These are phyloP conservation scores for Camelus bactrianus DNA, from an alignment of 2,113 vertebrate genomes.

Conservation along the genomic window DNA sequence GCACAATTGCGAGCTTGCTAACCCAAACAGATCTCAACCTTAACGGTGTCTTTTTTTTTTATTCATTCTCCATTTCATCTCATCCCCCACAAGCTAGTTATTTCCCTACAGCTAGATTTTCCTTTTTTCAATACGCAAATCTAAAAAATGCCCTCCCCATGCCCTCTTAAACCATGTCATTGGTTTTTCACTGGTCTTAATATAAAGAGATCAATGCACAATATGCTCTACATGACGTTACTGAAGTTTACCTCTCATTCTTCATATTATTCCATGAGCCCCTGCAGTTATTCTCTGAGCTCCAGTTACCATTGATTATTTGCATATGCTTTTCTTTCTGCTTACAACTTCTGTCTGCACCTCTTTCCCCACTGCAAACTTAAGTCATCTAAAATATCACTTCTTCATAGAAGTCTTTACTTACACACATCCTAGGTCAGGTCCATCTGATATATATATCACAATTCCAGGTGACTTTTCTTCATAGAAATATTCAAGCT, in stretches of 20 bases:
- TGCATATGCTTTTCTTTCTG: background rate
- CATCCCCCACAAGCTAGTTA: background rate
- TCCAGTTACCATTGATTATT: background rate
- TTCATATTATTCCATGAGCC: background rate
- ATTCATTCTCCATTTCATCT: background rate
- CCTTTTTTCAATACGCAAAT: background rate
- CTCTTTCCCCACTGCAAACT: background rate
- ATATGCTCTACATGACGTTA: background rate
- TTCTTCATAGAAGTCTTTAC: background rate
- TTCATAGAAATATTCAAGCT: background rate
- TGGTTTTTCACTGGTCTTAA: background rate
- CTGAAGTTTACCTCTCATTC: background rate
- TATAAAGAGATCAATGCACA: background rate
- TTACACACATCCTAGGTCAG: background rate
- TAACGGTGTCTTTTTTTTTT: background rate
- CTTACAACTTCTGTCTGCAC: background rate
- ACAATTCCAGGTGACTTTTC: background rate
- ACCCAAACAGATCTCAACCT: background rate
- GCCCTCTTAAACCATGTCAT: background rate
- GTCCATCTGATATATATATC: background rate
- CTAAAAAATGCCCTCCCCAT: background rate
- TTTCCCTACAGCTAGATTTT: background rate
- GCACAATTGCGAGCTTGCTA: background rate
- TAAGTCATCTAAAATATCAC: background rate
- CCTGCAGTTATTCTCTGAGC: background rate